Evolutionary conservation across 1,140 invertebrate genomes (phyloP).

Genomic region (Pseudomyrmex sp.): DNA sequence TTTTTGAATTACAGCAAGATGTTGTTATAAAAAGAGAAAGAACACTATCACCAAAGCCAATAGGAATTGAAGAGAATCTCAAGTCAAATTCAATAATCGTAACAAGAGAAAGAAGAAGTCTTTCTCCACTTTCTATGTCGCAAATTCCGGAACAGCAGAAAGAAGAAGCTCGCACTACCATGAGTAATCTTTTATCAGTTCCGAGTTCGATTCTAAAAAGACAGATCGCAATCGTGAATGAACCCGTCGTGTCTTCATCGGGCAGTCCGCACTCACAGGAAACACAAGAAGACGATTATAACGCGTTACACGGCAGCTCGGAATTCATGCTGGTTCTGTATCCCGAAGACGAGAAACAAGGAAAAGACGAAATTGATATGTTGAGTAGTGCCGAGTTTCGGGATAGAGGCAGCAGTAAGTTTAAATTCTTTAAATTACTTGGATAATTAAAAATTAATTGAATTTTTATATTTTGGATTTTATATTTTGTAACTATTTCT

Average conservation of each 20-base stretch:
- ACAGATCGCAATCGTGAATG: slow-evolving; percentile 37
- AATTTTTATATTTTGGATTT: no score
- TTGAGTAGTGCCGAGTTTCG: not conserved
- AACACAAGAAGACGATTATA: slow-evolving; percentile 73
- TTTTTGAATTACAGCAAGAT: slow-evolving; percentile 17
- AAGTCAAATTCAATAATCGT: slow-evolving; percentile 31
- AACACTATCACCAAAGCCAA: not conserved
- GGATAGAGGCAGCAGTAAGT: not conserved
- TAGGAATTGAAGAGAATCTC: slow-evolving; percentile 40
- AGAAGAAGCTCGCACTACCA: slow-evolving; percentile 12
- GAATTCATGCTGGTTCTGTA: slow-evolving; percentile 93
- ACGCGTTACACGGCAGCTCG: slow-evolving; percentile 86
- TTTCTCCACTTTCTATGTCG: slow-evolving; percentile 64
- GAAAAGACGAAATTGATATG: not conserved
- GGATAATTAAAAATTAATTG: no score
- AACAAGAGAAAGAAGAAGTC: slow-evolving; percentile 62
- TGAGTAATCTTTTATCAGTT: not conserved
- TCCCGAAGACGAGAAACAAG: slow-evolving; percentile 85
- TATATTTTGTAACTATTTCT: not conserved
- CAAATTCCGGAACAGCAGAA: slow-evolving; percentile 54
- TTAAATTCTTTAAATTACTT: no score
- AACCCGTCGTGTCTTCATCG: slow-evolving; percentile 15
- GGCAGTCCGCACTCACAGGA: slow-evolving; percentile 14
- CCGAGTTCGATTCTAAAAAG: slow-evolving; percentile 43
- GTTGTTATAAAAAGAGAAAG: slow-evolving; percentile 37